These are phyloP conservation scores for Pagrus major DNA, from an alignment of 2,113 vertebrate genomes.

Conservation along the genomic window DNA sequence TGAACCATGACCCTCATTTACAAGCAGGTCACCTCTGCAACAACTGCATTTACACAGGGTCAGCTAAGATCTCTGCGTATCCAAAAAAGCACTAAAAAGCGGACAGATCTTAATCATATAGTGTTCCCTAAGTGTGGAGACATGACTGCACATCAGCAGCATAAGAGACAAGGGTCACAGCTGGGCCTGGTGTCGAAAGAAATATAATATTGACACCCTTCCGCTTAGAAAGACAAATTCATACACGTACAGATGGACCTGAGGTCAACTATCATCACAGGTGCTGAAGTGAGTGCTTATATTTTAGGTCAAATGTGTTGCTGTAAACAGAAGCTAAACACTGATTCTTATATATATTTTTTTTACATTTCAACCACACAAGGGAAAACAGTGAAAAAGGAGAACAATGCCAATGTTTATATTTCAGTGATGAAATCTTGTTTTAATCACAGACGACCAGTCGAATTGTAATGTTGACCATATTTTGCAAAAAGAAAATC, in stretches of 20 bases:
- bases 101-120: constrained; percentile 78
- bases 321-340: constrained; percentile 11
- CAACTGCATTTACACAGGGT: constrained; percentile 87
- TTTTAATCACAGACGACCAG: neutral
- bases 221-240: neutral
- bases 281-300: constrained; percentile 28
- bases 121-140: constrained; percentile 64
- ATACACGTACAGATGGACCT: neutral
- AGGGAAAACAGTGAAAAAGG: neutral
- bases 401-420: neutral
- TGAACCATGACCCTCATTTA: constrained; percentile 87
- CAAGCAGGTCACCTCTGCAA: constrained; percentile 85
- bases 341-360: neutral
- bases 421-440: neutral
- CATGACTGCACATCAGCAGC: constrained; percentile 62
- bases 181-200: constrained; percentile 45
- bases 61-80: constrained; percentile 83
- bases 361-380: neutral
- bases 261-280: constrained; percentile 25
- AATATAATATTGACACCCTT: constrained; percentile 60
- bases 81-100: constrained; percentile 76
- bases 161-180: constrained; percentile 59
- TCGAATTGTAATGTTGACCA: constrained; percentile 2
- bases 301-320: constrained; percentile 2
- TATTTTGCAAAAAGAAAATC: constrained; percentile 21